Evolutionary conservation across 2,797 vertebrate genomes (phyloP), one percentile per base, ranked within the genome.

Genomic region (Takifugu ocellatus): DNA sequence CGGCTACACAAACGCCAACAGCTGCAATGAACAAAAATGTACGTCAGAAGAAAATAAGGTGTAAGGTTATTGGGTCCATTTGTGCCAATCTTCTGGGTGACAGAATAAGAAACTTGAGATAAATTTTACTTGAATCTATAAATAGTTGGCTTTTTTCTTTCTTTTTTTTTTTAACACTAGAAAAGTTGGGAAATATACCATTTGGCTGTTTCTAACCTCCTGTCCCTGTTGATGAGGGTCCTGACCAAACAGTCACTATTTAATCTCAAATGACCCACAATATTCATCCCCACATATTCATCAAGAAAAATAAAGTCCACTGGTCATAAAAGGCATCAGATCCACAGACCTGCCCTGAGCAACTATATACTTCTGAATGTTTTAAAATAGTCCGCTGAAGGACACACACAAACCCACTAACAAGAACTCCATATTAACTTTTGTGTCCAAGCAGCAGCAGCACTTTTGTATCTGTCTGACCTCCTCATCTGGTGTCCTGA

Each of bases 381-480:
- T 48, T 48, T 48, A 47, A 47, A 47, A 47, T 24, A 25, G 21
- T 24, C 17, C 3, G 17, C 46, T 24, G 21, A 15, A 14, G 17
- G 3, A 4, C 24, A 56, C 51, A 43, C 26, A 49, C 36, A 49
- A 39, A 54, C 49, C 21, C 49, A 16, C 50, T 51, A 36, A 62
- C 49, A 52, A 62, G 63, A 49, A 16, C 43, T 17, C 43, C 7
- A 17, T 15, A 33, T 54, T 39, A 14, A 39, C 36, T 14, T 39
- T 39, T 39, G 36, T 39, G 52, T 49, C 11, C 15, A 50, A 54
- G 55, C 8, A 3, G 33, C 60, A 21, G 47, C 31, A 9, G 7
- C 14, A 7, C 11, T 25, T 44, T 45, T 25, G 0, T 0, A 24
- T 49, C 5, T 12, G 8, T 60, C 14, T 0, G 25, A 59, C 11